Evolutionary conservation across 1,140 invertebrate genomes (phyloP).

Genomic region (Papilio dardanus): DNA sequence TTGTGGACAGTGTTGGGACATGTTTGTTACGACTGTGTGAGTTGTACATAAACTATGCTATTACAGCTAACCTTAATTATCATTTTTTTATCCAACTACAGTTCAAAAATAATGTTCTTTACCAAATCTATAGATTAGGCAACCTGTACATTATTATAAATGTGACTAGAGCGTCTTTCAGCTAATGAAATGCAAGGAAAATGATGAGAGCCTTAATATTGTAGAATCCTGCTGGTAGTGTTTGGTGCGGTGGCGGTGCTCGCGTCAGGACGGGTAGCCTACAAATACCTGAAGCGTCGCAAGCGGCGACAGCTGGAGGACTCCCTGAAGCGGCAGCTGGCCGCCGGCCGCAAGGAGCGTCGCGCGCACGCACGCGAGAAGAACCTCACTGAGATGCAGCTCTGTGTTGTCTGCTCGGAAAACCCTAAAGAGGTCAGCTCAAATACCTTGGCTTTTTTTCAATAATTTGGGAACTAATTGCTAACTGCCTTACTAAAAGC

Average conservation of each 20-base stretch:
- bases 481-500: no score
- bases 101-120: no score
- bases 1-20: constrained; percentile 2
- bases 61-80: not conserved
- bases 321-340: constrained; percentile 84
- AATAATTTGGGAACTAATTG: no score
- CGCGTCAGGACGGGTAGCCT: constrained; percentile 85
- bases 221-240: constrained; percentile 85
- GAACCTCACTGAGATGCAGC: constrained; percentile 73
- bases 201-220: constrained; percentile 37
- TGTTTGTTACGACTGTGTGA: constrained; percentile 33
- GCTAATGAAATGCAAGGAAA: not conserved
- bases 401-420: constrained; percentile 88
- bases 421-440: constrained; percentile 87
- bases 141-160: no score
- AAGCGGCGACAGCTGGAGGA: constrained; percentile 83
- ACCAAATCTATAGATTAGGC: not conserved
- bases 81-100: not conserved
- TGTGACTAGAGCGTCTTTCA: not conserved
- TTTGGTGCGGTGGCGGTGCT: constrained; percentile 87
- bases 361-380: constrained; percentile 84
- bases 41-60: not conserved
- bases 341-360: constrained; percentile 84
- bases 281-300: constrained; percentile 84
- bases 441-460: no score